phyloP scores from a whole-genome alignment of 2,797 vertebrate species.

The Scolopax bukidnonensis region DNA sequence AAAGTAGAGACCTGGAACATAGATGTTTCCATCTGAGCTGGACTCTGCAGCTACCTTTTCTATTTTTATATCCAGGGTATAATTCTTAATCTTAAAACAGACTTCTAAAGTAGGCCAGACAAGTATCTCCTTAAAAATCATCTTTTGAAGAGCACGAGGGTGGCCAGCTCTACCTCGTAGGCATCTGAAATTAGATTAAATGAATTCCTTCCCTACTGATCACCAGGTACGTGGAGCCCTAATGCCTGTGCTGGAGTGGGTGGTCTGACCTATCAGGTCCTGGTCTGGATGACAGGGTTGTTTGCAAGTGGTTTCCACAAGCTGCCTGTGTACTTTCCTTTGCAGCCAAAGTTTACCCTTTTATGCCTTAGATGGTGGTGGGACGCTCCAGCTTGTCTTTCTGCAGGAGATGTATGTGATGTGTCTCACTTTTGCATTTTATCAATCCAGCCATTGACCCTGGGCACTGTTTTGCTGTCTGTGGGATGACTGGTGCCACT shows the following conservation, averaged over 20 bases:
- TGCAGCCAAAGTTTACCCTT: background rate
- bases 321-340: background rate
- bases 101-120: background rate
- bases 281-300: background rate
- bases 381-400: background rate
- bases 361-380: background rate
- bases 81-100: background rate
- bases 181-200: background rate
- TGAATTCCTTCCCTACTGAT: background rate
- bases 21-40: background rate
- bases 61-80: background rate
- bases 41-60: background rate
- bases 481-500: slow-evolving; percentile 9
- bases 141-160: background rate
- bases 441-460: background rate
- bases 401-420: background rate
- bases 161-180: background rate
- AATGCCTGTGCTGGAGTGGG: background rate
- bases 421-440: background rate
- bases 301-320: background rate
- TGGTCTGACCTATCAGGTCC: slow-evolving; percentile 1
- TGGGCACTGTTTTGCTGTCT: background rate
- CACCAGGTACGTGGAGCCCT: background rate
- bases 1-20: background rate
- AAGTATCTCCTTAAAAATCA: background rate